A percentile compares a stretch with the other conserved stretches of the same genome.
Evolutionary conservation across 2,113 vertebrate genomes (phyloP).

Genomic region (Caranx ignobilis): DNA sequence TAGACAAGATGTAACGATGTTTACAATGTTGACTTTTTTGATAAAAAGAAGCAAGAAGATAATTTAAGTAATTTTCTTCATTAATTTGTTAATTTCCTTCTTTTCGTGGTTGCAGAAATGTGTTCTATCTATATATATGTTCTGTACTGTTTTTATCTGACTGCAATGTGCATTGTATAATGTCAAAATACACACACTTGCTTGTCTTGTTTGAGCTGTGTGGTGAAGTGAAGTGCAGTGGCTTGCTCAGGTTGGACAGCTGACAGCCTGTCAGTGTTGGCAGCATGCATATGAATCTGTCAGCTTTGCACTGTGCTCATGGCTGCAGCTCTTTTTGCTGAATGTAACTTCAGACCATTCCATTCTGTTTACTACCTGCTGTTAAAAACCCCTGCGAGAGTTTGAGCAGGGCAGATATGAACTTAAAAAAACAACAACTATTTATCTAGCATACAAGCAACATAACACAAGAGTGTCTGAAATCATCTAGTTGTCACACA

Average conservation of each 20-base stretch:
- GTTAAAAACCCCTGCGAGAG: not conserved
- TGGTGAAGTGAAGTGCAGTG: not conserved
- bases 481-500: not conserved
- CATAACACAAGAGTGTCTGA: not conserved
- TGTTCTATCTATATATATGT: not conserved
- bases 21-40: not conserved
- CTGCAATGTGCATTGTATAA: not conserved
- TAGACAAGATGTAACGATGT: not conserved
- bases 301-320: conserved; percentile 53
- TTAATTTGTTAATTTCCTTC: not conserved
- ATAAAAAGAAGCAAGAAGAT: not conserved
- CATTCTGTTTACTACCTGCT: conserved; percentile 29
- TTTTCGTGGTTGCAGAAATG: not conserved
- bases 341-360: conserved; percentile 73
- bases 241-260: not conserved
- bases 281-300: conserved; percentile 8
- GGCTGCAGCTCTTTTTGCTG: conserved; percentile 33
- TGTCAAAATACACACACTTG: not conserved
- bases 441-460: not conserved
- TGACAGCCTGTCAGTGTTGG: not conserved
- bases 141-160: not conserved
- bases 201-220: not conserved
- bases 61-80: not conserved
- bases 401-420: not conserved
- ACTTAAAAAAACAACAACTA: not conserved